A percentile compares a stretch with the other conserved stretches of the same genome.
Evolutionary conservation across 1,140 invertebrate genomes (phyloP).

Genomic region (Nasonia longicornis): DNA sequence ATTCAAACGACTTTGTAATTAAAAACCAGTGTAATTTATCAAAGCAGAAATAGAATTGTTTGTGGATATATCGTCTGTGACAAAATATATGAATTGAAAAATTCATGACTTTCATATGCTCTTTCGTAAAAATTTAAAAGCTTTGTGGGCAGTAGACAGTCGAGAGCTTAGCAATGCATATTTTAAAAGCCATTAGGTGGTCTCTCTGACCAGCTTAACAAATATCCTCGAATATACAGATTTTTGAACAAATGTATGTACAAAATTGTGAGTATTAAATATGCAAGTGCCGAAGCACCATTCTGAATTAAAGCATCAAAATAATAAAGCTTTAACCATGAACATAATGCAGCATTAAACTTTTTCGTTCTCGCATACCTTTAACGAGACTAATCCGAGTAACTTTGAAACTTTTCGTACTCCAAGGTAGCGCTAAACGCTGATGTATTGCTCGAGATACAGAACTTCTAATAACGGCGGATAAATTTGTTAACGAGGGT

Average conservation of each 20-base stretch:
- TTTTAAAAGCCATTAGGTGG: not conserved
- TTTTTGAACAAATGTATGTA: not conserved
- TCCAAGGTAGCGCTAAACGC: not conserved
- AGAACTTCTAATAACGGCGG: conserved; percentile 9
- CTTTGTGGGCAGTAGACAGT: not conserved
- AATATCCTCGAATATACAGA: not conserved
- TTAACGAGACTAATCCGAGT: not conserved
- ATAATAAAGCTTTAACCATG: not conserved
- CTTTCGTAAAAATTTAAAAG: not conserved
- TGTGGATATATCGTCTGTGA: too few species aligned
- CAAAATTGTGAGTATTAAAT: not conserved
- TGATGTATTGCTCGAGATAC: not conserved
- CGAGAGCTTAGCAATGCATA: conserved; percentile 10
- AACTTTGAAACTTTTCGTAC: not conserved
- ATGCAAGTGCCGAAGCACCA: not conserved
- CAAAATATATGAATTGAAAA: not conserved
- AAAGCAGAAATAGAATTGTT: too few species aligned
- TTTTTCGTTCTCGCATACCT: not conserved
- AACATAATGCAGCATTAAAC: not conserved
- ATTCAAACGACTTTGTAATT: too few species aligned
- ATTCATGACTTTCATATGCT: not conserved
- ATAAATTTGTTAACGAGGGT: conserved; percentile 12
- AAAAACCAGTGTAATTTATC: too few species aligned
- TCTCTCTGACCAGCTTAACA: not conserved
- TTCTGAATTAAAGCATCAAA: not conserved